These are phyloP conservation scores for Dromococcyx pavoninus DNA, from an alignment of 2,797 vertebrate species.

Conservation along the genomic window DNA sequence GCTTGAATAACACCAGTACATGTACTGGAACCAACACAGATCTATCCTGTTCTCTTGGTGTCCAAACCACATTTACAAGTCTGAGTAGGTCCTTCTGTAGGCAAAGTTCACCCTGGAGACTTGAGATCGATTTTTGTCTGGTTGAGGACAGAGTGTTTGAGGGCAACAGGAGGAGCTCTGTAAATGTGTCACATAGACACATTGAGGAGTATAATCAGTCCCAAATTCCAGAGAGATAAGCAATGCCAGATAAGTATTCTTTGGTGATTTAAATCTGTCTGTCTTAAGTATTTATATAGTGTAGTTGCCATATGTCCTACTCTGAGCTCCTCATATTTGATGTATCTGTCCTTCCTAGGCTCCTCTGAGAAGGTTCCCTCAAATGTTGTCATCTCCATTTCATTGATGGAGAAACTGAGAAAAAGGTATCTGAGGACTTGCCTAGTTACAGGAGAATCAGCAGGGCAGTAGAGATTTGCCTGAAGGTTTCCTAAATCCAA, in stretches of 20 bases:
- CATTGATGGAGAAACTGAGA: not conserved
- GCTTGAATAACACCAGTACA: not conserved
- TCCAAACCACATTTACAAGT: not conserved
- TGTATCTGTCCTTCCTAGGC: not conserved
- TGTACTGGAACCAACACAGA: not conserved
- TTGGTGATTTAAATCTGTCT: not conserved
- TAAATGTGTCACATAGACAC: not conserved
- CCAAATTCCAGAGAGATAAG: slow-evolving; percentile 1
- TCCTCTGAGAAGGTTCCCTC: not conserved
- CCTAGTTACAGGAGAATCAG: not conserved
- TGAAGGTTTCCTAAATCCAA: not conserved
- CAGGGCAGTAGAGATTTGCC: not conserved
- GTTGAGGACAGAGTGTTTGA: not conserved
- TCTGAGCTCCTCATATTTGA: not conserved
- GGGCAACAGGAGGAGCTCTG: not conserved
- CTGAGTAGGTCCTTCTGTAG: not conserved
- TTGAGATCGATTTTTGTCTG: not conserved
- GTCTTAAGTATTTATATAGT: not conserved
- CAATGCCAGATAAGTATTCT: not conserved
- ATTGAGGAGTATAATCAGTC: not conserved
- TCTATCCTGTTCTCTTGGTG: not conserved
- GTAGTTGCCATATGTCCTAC: not conserved
- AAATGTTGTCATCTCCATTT: not conserved
- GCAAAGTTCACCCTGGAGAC: not conserved
- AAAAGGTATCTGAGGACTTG: not conserved